Evolutionary conservation across 2,113 vertebrate genomes (phyloP).

Genomic region (Lasiurus borealis): DNA sequence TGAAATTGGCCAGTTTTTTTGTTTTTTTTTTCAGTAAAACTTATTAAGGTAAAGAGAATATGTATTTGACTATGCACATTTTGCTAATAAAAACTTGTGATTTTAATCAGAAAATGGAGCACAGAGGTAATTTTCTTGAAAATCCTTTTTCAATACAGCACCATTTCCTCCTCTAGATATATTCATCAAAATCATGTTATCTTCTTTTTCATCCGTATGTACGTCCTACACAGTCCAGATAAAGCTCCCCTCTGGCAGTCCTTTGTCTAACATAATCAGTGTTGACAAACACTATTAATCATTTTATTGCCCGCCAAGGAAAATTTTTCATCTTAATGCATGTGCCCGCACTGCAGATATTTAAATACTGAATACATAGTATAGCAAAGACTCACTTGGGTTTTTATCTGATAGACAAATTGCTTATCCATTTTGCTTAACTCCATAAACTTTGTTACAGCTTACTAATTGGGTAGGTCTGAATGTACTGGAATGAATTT

Average conservation of each 20-base stretch:
- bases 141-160: not conserved
- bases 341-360: not conserved
- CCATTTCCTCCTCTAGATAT: not conserved
- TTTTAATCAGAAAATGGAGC: conserved; percentile 38
- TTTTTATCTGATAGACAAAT: not conserved
- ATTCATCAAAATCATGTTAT: not conserved
- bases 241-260: not conserved
- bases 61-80: not conserved
- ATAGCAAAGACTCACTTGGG: not conserved
- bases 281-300: not conserved
- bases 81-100: not conserved
- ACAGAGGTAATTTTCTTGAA: not conserved
- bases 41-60: not conserved
- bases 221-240: not conserved
- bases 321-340: not conserved
- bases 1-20: conserved; percentile 23
- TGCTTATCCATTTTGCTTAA: not conserved
- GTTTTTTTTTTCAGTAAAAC: not conserved
- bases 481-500: not conserved
- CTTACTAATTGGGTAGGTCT: not conserved
- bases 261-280: conserved; percentile 31
- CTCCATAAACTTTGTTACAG: not conserved
- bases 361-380: not conserved
- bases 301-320: not conserved
- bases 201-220: not conserved